Percentiles rank a stretch among this genome's conserved stretches.
These are phyloP conservation scores for Bruchidius siliquastri DNA, from an alignment of 2,888 invertebrate genomes.

Conservation along the genomic window DNA sequence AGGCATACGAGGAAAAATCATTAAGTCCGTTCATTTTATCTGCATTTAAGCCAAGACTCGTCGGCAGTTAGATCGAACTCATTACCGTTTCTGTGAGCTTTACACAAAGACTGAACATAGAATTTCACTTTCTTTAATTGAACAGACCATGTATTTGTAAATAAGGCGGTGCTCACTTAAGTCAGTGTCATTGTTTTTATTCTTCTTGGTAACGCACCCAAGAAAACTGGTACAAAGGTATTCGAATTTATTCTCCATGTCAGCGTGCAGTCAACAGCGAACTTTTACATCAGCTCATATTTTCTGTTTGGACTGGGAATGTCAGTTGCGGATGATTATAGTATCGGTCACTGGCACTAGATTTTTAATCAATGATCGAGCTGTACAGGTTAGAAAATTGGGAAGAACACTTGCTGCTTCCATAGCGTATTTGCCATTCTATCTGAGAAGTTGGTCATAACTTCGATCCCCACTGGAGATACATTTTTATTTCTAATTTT, in stretches of 20 bases:
- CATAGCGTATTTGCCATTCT: no score
- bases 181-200: neutral
- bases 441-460: no score
- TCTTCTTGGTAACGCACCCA: neutral
- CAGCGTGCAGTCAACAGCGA: neutral
- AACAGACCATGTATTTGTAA: neutral
- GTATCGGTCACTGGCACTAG: no score
- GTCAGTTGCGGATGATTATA: no score
- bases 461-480: no score
- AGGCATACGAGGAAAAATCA: neutral
- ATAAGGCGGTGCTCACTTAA: neutral
- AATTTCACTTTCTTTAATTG: neutral
- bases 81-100: neutral
- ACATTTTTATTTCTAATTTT: no score
- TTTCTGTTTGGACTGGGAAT: no score
- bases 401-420: no score
- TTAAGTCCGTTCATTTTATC: neutral
- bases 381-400: no score
- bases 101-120: neutral
- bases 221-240: neutral
- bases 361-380: no score
- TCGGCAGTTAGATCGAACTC: neutral
- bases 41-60: neutral
- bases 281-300: no score
- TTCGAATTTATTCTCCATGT: neutral